Percentiles rank a stretch among this genome's conserved stretches.
Evolutionary conservation across 2,797 vertebrate species (phyloP).

Genomic region (Lacerta bilineata): DNA sequence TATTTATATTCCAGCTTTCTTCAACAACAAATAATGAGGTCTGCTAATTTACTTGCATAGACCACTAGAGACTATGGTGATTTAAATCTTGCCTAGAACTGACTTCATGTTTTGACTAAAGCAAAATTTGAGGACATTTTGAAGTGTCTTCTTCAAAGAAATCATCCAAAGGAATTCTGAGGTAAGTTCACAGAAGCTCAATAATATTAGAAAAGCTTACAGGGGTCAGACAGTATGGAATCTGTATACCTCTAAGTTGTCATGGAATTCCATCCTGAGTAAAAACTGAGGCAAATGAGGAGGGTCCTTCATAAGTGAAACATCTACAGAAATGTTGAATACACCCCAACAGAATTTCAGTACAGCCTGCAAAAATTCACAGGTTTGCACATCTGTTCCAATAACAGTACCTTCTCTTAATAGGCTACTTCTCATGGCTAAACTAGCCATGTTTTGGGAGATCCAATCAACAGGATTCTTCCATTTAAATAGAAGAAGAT

Average conservation of each 20-base stretch:
- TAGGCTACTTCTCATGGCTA: neutral
- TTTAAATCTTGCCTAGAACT: no score
- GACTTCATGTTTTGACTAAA: no score
- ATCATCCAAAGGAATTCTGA: neutral
- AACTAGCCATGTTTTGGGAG: neutral
- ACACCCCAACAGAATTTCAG: neutral
- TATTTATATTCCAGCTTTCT: neutral
- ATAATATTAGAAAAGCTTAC: neutral
- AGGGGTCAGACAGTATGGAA: neutral
- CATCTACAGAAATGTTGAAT: neutral
- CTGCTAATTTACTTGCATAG: neutral
- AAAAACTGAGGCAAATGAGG: neutral
- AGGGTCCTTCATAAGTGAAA: neutral
- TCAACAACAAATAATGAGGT: neutral
- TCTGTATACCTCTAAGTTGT: neutral
- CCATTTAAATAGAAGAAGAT: neutral
- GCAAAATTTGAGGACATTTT: neutral
- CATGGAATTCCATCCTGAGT: neutral
- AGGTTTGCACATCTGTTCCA: neutral
- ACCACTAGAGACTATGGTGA: no score
- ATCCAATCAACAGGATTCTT: neutral
- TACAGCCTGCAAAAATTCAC: neutral
- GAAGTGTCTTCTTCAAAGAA: neutral
- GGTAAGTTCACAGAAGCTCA: no score
- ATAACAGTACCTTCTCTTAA: neutral